phyloP scores from a whole-genome alignment of 1,140 invertebrate species.

The Drosophila pseudoobscura region DNA sequence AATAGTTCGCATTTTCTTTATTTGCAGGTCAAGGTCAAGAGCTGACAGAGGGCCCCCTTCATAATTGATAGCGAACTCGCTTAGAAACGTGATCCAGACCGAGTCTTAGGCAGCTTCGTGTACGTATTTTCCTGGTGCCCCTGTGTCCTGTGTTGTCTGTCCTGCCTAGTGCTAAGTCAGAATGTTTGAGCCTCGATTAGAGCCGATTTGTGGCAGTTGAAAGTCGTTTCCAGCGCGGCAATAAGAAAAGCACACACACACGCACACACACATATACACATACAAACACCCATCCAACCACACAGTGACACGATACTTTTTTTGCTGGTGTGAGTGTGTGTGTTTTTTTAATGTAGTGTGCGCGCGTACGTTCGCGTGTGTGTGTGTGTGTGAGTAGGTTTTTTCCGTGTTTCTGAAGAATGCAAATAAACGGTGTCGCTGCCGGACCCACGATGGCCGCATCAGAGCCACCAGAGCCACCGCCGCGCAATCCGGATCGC shows the following conservation, averaged over 20 bases:
- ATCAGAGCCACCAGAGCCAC: constrained; percentile 83
- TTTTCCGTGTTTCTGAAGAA: constrained; percentile 61
- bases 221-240: background rate
- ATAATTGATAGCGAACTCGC: constrained; percentile 34
- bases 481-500: constrained; percentile 83
- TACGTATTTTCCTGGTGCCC: constrained; percentile 18
- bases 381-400: constrained; percentile 9
- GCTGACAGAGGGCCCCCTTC: background rate
- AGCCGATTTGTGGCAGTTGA: constrained; percentile 46
- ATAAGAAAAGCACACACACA: constrained; percentile 16
- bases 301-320: constrained; percentile 14
- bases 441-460: constrained; percentile 82
- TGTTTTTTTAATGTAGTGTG: constrained; percentile 2
- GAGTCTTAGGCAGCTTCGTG: constrained; percentile 12
- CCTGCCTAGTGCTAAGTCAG: constrained; percentile 37
- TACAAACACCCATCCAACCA: constrained; percentile 12
- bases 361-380: constrained; percentile 9
- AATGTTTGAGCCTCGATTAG: constrained; percentile 46
- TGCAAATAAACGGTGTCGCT: constrained; percentile 82
- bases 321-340: background rate
- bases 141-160: constrained; percentile 6
- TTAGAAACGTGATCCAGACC: constrained; percentile 18
- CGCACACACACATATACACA: constrained; percentile 10
- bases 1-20: constrained; percentile 28
- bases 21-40: constrained; percentile 35